Percentiles rank a stretch among this genome's conserved stretches.
These are phyloP conservation scores for Theristus sp. DNA, from an alignment of 2,888 invertebrate genomes.

Conservation along the genomic window DNA sequence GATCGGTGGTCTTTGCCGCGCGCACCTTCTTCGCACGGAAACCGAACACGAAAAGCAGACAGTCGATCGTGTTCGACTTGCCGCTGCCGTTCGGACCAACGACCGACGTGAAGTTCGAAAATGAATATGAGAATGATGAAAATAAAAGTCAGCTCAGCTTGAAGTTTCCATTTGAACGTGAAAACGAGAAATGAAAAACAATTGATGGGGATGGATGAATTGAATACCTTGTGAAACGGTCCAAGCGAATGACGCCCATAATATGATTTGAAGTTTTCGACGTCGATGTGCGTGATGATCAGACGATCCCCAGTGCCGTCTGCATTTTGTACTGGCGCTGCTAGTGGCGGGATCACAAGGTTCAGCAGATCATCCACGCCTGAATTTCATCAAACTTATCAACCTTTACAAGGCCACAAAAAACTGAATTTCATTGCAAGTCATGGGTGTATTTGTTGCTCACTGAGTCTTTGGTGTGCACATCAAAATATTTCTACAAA, in stretches of 20 bases:
- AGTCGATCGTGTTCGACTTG: constrained; percentile 96
- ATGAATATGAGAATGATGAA: too few relatives aligned
- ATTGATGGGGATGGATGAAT: too few relatives aligned
- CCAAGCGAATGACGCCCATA: constrained; percentile 62
- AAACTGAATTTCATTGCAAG: too few relatives aligned
- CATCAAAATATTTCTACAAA: too few relatives aligned
- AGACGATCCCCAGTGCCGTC: constrained; percentile 60
- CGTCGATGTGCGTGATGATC: constrained; percentile 72
- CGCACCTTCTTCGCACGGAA: constrained; percentile 86
- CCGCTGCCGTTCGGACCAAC: constrained; percentile 98
- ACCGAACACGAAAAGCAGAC: constrained; percentile 96
- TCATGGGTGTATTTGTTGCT: too few relatives aligned
- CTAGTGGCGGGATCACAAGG: constrained; percentile 28
- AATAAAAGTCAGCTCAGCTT: too few relatives aligned
- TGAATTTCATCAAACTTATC: too few relatives aligned
- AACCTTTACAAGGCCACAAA: too few relatives aligned
- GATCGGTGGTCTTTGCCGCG: constrained; percentile 59
- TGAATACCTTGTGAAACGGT: constrained; percentile 72
- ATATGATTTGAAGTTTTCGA: constrained; percentile 90
- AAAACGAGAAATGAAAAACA: too few relatives aligned
- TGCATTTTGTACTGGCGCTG: constrained; percentile 38
- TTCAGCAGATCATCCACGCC: constrained; percentile 13
- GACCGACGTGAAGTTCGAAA: constrained; percentile 77
- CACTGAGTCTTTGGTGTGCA: too few relatives aligned
- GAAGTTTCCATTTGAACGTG: too few relatives aligned